Base-by-base conservation (phyloP, 1,140 invertebrate species). In the Pogonomyrmex californicus region DNA sequence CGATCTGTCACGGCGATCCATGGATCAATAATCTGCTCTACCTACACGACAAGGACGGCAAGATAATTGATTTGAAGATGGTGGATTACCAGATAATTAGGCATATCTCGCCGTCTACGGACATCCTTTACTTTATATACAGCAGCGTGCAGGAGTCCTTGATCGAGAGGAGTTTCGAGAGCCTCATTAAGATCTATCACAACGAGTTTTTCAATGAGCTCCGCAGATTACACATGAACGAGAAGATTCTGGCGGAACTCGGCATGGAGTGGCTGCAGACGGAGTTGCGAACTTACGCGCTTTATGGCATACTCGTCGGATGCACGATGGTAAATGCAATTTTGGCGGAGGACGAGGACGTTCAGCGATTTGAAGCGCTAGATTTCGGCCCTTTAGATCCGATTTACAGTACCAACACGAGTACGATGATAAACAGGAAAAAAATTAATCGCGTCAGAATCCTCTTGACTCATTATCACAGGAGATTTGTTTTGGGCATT, bases 11-110 rank as follows among this genome's bases (percentile, higher is more conserved):
- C 68, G 95, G 95, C 0, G 95, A 96, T 76, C 71, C 91, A 7
- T 95, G 95, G 95, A 93, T 93, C 10, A 95, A 95, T 68, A 96
- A 96, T 83, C 89, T 95, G 5, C 73, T 95, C 10, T 95, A 94
- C 54, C 78, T 90, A 1, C 86, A 94, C 49, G 92, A 94, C 30
- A 23, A 65, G 4, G 12, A 71, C 0, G 90, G 79, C 1, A 73
- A 70, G 1, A 76, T 90, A 0, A 63, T 86, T 0, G 79, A 88
- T 30, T 91, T 93, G 0, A 94, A 94, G 77, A 87, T 95, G 2
- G 76, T 95, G 1, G 95, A 95, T 85, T 95, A 93, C 60, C 95
- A 95, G 88, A 89, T 92, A n/a, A 85, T 90, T 0, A 90, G 95
- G 14, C 90, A 94, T 12, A 75, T 83, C 0, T 94, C 94, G 0